A percentile compares a stretch with the other conserved stretches of the same genome.
These are phyloP conservation scores for Peromyscus attwateri DNA, from an alignment of 2,797 vertebrate genomes.

Conservation along the genomic window DNA sequence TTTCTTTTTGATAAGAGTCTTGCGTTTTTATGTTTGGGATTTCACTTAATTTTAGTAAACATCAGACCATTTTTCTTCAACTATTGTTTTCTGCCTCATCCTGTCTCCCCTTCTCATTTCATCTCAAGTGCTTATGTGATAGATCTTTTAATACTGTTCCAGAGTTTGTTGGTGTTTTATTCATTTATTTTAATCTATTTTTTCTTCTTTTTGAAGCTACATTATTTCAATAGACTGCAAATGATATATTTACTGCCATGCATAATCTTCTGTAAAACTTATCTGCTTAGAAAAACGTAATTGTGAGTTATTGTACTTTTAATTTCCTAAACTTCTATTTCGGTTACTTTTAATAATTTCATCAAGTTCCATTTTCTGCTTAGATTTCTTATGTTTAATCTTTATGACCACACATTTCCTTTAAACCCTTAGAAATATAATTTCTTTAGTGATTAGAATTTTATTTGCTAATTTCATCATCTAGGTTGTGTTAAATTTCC, in stretches of 20 bases:
- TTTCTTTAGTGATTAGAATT: background rate
- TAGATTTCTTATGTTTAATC: background rate
- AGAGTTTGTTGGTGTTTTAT: background rate
- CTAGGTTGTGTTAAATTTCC: background rate
- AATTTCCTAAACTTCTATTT: constrained; percentile 32
- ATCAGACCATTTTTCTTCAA: background rate
- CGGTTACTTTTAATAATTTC: background rate
- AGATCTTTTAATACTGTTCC: background rate
- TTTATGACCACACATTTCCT: background rate
- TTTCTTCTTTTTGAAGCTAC: background rate
- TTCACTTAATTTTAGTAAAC: background rate
- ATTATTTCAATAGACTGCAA: background rate
- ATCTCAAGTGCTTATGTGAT: background rate
- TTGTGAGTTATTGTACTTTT: background rate
- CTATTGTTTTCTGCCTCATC: background rate
- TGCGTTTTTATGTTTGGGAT: background rate
- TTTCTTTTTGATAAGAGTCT: background rate
- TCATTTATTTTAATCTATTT: background rate
- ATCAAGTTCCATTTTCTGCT: constrained; percentile 5
- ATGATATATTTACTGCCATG: background rate
- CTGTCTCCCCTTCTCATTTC: background rate
- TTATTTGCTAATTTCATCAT: constrained; percentile 3
- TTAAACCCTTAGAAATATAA: background rate
- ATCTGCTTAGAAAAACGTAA: background rate
- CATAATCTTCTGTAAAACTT: background rate